These are phyloP conservation scores for Actinernus sp. DNA, from an alignment of 92 coral and sea anemone species.

Conservation along the genomic window DNA sequence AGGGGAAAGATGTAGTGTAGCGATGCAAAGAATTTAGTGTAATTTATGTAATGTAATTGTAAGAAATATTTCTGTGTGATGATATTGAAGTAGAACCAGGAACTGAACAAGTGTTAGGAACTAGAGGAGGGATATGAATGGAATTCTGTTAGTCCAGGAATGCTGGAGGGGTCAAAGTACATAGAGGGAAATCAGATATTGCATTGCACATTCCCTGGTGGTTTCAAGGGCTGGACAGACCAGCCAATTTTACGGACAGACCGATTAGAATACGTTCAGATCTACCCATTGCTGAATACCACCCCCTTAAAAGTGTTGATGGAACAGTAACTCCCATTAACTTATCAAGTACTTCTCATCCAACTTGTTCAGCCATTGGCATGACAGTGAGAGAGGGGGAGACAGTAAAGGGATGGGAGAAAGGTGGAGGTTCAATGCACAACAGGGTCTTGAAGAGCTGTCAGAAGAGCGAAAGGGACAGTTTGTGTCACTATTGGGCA, in stretches of 20 bases:
- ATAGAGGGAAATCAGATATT: too few relatives aligned
- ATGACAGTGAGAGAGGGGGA: background rate
- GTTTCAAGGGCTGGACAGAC: slow-evolving; percentile 30
- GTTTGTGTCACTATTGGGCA: slow-evolving; percentile 18
- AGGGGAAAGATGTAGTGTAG: too few relatives aligned
- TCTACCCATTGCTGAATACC: too few relatives aligned
- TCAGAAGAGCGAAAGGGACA: slow-evolving; percentile 16
- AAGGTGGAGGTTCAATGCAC: background rate
- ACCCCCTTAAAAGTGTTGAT: slow-evolving; percentile 1
- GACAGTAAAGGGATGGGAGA: background rate
- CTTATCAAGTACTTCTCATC: background rate
- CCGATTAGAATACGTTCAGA: slow-evolving; percentile 8
- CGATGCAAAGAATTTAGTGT: too few relatives aligned
- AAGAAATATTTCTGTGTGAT: too few relatives aligned
- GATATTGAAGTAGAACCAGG: too few relatives aligned
- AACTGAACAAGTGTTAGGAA: too few relatives aligned
- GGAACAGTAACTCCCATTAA: slow-evolving; percentile 5
- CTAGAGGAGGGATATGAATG: too few relatives aligned
- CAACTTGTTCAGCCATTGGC: background rate
- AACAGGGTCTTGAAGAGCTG: slow-evolving; percentile 4
- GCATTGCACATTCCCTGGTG: slow-evolving; percentile 37
- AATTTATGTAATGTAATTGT: too few relatives aligned
- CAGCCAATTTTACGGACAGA: slow-evolving; percentile 25
- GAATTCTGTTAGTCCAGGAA: too few relatives aligned
- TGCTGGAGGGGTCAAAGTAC: too few relatives aligned